Base-by-base conservation (phyloP, 2,888 invertebrate species). In the Aquatica leii region DNA sequence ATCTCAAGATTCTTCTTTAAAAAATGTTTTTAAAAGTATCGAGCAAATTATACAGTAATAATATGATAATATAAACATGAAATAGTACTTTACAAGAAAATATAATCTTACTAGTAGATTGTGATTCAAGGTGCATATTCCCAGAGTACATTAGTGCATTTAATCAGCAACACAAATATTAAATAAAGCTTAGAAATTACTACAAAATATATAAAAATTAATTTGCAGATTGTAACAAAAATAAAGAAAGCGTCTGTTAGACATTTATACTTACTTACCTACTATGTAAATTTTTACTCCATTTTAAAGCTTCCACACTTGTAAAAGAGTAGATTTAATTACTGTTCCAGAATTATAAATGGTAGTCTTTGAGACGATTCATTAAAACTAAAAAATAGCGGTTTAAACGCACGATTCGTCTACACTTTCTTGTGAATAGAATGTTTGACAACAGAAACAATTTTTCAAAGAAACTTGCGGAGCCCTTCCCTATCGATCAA, bases 361-460 rank as follows among this genome's bases (percentile, higher is more conserved):
- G 41, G 8, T 17, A 17, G 15, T 17, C 41, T 43, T 43, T 43
- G 41, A 43, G 41, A 43, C 41, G 41, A 43, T 43, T 43, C 41
- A 17, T 17, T 20, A 46, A 46, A 46, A 46, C 46, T 46, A 46
- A 46, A 46, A 46, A 46, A 46, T 43, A 46, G 46, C 46, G 46
- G 46, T 46, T 46, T 46, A 46, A 46, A 46, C 18, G 18, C 46
- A 46, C 46, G 46, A 18, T 20, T 46, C 46, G 46, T 46, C 46
- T 46, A 46, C 20, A 46, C 18, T 17, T 46, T 46, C 46, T 46
- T 46, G 46, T 46, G 46, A 46, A 46, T 46, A 46, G 46, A 46
- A 18, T 46, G 18, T 46, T 46, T 46, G 46, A 46, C 46, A 46
- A 46, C 46, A 18, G 46, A 18, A 46, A 46, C 46, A 46, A 46